Evolutionary conservation across 2,113 vertebrate genomes (phyloP).

Genomic region (Manacus vitellinus): DNA sequence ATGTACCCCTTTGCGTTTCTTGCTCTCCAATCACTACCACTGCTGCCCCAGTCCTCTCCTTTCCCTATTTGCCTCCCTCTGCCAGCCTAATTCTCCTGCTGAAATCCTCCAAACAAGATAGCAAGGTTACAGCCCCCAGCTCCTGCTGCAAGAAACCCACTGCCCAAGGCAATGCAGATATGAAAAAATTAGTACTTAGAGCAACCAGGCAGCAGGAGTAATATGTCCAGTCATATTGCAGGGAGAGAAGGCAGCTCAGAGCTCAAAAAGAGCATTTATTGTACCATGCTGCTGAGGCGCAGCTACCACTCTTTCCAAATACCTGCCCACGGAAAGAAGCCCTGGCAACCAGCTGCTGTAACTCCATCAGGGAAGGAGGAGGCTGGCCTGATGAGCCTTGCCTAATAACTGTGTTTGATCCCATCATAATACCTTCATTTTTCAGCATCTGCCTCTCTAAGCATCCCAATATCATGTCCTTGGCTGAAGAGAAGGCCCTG

Average conservation of each 20-base stretch:
- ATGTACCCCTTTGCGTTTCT: neutral
- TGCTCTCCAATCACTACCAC: neutral
- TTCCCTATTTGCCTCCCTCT: neutral
- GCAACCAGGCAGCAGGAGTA: neutral
- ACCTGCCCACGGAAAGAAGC: neutral
- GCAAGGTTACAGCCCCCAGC: neutral
- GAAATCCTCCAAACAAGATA: neutral
- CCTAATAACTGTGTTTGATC: neutral
- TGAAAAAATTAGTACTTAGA: neutral
- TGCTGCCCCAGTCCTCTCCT: neutral
- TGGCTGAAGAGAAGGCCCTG: neutral
- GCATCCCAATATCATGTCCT: neutral
- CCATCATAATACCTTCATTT: neutral
- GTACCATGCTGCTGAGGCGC: rapidly evolving
- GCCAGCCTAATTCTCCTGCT: neutral
- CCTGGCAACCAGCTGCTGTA: neutral
- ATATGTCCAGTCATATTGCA: neutral
- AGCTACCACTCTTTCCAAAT: neutral
- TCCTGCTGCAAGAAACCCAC: neutral
- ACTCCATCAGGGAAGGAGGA: neutral
- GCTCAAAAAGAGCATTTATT: neutral
- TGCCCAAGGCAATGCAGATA: neutral
- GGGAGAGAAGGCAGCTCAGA: neutral
- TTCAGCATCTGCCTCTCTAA: neutral
- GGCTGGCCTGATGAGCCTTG: neutral